Conservation (phyloP, 2,888 invertebrate species). For the Agrotis ipsilon region DNA sequence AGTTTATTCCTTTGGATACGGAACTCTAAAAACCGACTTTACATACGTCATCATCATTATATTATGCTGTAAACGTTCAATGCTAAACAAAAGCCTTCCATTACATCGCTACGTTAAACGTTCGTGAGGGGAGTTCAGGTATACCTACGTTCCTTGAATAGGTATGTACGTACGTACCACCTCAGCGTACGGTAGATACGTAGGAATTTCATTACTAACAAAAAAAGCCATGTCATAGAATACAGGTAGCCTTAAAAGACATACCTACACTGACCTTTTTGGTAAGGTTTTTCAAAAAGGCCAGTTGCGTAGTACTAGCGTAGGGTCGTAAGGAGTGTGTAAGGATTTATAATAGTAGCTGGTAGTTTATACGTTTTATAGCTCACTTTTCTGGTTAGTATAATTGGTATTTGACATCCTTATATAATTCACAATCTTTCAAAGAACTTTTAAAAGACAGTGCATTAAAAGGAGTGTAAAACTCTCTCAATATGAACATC, state of each 20-base stretch:
- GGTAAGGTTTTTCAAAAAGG: no score
- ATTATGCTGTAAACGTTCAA: background rate
- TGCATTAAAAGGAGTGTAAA: background rate
- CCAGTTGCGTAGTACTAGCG: no score
- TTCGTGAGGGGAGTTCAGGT: background rate
- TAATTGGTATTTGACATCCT: no score
- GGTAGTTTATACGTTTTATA: no score
- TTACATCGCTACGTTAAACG: slow-evolving; percentile 5
- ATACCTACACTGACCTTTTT: no score
- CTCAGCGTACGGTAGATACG: background rate
- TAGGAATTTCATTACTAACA: background rate
- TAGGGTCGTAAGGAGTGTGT: no score
- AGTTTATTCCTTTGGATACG: no score
- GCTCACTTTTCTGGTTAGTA: no score
- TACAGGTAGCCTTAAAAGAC: no score
- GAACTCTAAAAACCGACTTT: background rate
- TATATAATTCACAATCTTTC: background rate
- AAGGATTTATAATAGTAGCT: no score
- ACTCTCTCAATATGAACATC: background rate
- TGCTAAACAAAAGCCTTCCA: slow-evolving; percentile 12
- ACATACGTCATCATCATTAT: slow-evolving; percentile 26
- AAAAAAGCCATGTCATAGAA: background rate
- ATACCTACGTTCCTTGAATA: no score
- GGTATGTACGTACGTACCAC: background rate
- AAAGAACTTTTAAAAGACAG: no score